A percentile compares a stretch with the other conserved stretches of the same genome.
Conservation (phyloP, 2,113 vertebrate species). For the Ailurus styani region DNA sequence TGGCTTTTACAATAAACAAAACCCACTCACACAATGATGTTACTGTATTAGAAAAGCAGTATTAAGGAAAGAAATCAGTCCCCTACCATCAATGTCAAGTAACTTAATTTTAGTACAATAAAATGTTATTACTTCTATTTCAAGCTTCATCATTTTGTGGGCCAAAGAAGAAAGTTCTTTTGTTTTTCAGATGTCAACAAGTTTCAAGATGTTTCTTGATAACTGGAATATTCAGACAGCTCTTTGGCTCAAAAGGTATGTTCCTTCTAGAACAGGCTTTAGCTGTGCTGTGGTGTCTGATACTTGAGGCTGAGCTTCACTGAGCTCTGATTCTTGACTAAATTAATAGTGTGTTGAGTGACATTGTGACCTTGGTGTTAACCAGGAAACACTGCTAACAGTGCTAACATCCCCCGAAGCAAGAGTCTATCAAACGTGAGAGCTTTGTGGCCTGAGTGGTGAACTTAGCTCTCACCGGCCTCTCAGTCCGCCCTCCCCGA, state of each 20-base stretch:
- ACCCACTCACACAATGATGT: neutral
- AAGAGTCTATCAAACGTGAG: neutral
- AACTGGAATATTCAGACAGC: conserved; percentile 99
- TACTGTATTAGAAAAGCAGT: neutral
- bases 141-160: neutral
- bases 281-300: neutral
- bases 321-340: neutral
- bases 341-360: neutral
- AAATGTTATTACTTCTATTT: neutral
- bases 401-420: too few relatives aligned
- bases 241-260: conserved; percentile 98
- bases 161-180: conserved; percentile 2
- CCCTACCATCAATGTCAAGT: neutral
- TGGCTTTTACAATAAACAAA: too few relatives aligned
- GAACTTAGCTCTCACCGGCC: accelerated
- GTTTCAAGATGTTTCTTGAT: conserved; percentile 98
- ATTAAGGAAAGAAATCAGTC: neutral
- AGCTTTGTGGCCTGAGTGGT: neutral
- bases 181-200: conserved; percentile 92
- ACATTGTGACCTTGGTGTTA: neutral
- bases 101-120: neutral
- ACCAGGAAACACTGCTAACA: neutral
- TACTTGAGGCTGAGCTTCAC: neutral
- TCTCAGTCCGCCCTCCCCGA: neutral
- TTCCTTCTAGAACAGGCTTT: neutral